phyloP scores from a whole-genome alignment of 2,888 invertebrate species.

The Nephrotoma guestfalica region DNA sequence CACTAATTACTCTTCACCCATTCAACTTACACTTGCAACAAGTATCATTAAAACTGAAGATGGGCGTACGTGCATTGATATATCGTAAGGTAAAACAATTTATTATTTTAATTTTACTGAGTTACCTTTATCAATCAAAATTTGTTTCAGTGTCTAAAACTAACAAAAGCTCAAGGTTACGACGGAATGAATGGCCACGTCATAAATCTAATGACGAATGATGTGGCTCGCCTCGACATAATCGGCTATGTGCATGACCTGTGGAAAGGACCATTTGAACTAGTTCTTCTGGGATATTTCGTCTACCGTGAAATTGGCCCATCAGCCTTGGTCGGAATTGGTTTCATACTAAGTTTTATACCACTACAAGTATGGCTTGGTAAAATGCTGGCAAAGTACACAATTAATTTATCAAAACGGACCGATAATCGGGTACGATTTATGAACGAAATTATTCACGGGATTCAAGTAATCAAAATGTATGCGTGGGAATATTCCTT shows the following conservation, averaged over 20 bases:
- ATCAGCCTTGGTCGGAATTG: conserved; percentile 54
- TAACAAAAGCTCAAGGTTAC: conserved; percentile 69
- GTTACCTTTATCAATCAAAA: not conserved
- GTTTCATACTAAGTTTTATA: conserved; percentile 53
- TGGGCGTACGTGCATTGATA: conserved; percentile 36
- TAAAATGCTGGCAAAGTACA: conserved; percentile 48
- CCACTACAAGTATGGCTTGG: conserved; percentile 60
- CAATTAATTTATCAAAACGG: conserved; percentile 47
- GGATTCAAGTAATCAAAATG: conserved; percentile 65
- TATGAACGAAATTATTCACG: conserved; percentile 57
- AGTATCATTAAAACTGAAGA: conserved; percentile 52
- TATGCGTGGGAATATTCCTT: conserved; percentile 79
- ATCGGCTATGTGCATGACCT: conserved; percentile 80
- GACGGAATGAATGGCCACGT: conserved; percentile 64
- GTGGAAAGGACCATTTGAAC: conserved; percentile 73
- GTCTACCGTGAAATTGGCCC: conserved; percentile 44
- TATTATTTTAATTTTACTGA: not conserved
- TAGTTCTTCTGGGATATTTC: conserved; percentile 33
- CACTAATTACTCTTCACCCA: conserved; percentile 51
- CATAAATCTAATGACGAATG: conserved; percentile 90
- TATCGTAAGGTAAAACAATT: not conserved
- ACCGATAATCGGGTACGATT: conserved; percentile 75
- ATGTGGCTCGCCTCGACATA: conserved; percentile 85
- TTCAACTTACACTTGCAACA: conserved; percentile 56
- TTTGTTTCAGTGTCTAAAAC: conserved; percentile 35